phyloP scores from a whole-genome alignment of 2,113 vertebrate species.

The Atherinomorus stipes region DNA sequence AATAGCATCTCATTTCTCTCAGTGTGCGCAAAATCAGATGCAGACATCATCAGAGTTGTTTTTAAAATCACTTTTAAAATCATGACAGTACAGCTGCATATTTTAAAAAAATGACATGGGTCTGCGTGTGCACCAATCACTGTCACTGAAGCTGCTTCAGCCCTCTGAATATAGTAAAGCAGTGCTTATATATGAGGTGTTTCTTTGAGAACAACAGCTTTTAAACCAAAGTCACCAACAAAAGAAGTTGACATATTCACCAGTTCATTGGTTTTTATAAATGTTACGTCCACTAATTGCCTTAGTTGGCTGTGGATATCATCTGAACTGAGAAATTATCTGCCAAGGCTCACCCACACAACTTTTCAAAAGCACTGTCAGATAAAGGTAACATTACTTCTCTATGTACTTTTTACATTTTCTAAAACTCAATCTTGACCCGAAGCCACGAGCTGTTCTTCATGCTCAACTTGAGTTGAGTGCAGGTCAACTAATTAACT shows the following conservation, averaged over 20 bases:
- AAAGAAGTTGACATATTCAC: slow-evolving; percentile 15
- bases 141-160: slow-evolving; percentile 28
- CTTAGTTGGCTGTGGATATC: slow-evolving; percentile 19
- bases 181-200: slow-evolving; percentile 14
- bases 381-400: background rate
- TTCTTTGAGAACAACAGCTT: slow-evolving; percentile 17
- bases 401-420: slow-evolving; percentile 1
- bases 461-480: background rate
- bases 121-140: background rate
- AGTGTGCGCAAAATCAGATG: slow-evolving; percentile 53
- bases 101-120: too few relatives aligned
- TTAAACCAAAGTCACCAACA: slow-evolving; percentile 7
- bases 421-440: slow-evolving; percentile 14
- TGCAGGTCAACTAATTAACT: too few relatives aligned
- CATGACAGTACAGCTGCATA: background rate
- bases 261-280: slow-evolving; percentile 31
- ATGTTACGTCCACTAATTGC: slow-evolving; percentile 41
- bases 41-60: slow-evolving; percentile 36
- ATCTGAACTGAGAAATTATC: slow-evolving; percentile 33
- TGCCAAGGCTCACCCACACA: slow-evolving; percentile 25
- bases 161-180: background rate
- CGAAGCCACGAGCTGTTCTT: background rate
- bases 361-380: background rate
- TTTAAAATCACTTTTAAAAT: too few relatives aligned
- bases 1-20: slow-evolving; percentile 38